phyloP scores from a whole-genome alignment of 2,113 vertebrate species.

The Corvus moneduloides region DNA sequence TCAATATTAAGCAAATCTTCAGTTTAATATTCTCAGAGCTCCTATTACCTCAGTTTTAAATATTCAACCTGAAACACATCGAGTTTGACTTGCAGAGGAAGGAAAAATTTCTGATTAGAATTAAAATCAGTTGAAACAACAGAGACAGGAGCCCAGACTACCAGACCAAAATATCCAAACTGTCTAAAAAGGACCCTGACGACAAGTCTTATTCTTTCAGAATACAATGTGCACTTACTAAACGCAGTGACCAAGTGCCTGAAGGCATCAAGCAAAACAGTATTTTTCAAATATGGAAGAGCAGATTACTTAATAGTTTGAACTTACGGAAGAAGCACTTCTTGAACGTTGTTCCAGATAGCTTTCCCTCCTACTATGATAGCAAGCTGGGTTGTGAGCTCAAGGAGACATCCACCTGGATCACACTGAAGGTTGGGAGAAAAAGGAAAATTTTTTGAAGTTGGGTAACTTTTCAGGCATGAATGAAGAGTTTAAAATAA shows the following conservation, averaged over 20 bases:
- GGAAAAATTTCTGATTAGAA: background rate
- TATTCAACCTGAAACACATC: background rate
- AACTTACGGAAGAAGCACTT: slow-evolving; percentile 91
- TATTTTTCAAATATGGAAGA: background rate
- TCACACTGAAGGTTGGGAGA: slow-evolving; percentile 81
- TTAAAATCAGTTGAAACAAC: background rate
- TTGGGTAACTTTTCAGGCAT: background rate
- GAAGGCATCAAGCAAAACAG: background rate
- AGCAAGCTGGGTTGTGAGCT: slow-evolving; percentile 89
- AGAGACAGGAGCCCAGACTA: background rate
- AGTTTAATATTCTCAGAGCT: background rate
- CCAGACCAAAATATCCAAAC: background rate
- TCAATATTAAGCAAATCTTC: background rate
- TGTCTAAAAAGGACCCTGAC: background rate
- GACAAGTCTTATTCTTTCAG: background rate
- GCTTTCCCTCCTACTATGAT: slow-evolving; percentile 95
- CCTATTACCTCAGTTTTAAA: background rate
- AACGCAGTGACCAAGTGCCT: background rate
- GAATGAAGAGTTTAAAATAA: background rate
- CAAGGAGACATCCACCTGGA: slow-evolving; percentile 90
- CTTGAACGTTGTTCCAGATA: slow-evolving; percentile 95
- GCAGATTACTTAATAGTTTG: background rate
- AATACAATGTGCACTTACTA: background rate
- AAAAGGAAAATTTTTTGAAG: background rate
- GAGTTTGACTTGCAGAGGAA: background rate